Evolutionary conservation across 2,888 invertebrate genomes (phyloP).

Genomic region (Campaea margaritaria): DNA sequence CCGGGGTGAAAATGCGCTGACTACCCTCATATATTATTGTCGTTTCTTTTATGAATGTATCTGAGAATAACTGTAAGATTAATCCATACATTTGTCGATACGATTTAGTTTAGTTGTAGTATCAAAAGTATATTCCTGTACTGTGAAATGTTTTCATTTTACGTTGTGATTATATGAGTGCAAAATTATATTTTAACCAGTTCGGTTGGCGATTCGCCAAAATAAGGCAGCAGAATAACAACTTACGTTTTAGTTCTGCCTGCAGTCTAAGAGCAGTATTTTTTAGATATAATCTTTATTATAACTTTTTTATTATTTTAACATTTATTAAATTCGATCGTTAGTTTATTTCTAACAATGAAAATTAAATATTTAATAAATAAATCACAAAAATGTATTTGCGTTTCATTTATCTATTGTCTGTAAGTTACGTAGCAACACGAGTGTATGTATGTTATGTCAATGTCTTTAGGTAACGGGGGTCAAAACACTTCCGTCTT

Average conservation of each 20-base stretch:
- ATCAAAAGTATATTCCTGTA: conserved; percentile 73
- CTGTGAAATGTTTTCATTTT: conserved; percentile 83
- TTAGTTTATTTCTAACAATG: conserved; percentile 85
- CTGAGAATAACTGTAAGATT: conserved; percentile 34
- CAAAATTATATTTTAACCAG: conserved; percentile 79
- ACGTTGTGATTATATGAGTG: conserved; percentile 84
- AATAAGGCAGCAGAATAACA: conserved; percentile 75
- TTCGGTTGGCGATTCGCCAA: conserved; percentile 67
- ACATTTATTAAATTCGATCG: conserved; percentile 82
- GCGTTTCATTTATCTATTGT: conserved; percentile 58
- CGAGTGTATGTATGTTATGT: too few relatives aligned
- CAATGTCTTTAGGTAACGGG: too few relatives aligned
- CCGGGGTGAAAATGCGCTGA: not conserved
- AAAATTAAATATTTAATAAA: conserved; percentile 85
- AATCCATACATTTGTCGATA: conserved; percentile 36
- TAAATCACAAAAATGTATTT: conserved; percentile 75
- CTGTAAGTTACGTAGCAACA: not conserved
- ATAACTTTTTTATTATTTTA: conserved; percentile 71
- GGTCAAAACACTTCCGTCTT: not conserved
- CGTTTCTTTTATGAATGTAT: conserved; percentile 13
- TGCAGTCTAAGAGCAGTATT: conserved; percentile 85
- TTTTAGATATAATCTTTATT: conserved; percentile 82
- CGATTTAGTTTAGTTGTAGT: conserved; percentile 53
- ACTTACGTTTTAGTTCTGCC: conserved; percentile 75
- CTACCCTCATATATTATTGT: not conserved